A percentile compares a stretch with the other conserved stretches of the same genome.
Conservation (phyloP, 2,888 invertebrate species). For the Steinernema hermaphroditum region DNA sequence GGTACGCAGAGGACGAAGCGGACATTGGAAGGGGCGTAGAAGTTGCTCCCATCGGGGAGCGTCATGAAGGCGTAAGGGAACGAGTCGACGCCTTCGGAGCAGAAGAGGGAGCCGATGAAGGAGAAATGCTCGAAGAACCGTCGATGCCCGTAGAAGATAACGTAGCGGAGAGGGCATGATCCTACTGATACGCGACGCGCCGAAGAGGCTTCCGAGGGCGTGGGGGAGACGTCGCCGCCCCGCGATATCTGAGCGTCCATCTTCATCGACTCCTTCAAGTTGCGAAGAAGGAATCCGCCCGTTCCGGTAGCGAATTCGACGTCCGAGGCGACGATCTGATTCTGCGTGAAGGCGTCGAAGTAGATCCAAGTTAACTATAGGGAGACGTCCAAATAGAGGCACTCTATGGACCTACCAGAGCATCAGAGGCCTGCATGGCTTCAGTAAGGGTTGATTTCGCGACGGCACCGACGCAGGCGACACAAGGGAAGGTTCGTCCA, state of each 20-base stretch:
- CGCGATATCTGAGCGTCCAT: conserved; percentile 28
- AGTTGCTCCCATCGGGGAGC: conserved; percentile 45
- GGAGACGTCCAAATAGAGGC: not conserved
- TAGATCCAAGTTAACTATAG: conserved; percentile 50
- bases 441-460: conserved; percentile 48
- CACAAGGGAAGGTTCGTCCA: not conserved
- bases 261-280: conserved; percentile 37
- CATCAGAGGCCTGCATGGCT: conserved; percentile 40
- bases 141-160: conserved; percentile 55
- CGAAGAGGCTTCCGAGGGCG: not conserved
- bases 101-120: conserved; percentile 50
- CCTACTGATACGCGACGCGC: conserved; percentile 30
- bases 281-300: conserved; percentile 19
- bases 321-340: conserved; percentile 44
- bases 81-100: conserved; percentile 19
- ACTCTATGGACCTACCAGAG: conserved; percentile 35
- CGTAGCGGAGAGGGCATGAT: conserved; percentile 33
- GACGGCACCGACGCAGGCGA: conserved; percentile 48
- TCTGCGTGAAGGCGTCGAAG: conserved; percentile 50
- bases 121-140: conserved; percentile 51
- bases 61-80: conserved; percentile 42
- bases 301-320: conserved; percentile 40
- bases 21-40: conserved; percentile 41
- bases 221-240: conserved; percentile 13
- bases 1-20: conserved; percentile 45